phyloP scores from a whole-genome alignment of 2,113 vertebrate genomes.

The Haplochromis vanheusdeni region DNA sequence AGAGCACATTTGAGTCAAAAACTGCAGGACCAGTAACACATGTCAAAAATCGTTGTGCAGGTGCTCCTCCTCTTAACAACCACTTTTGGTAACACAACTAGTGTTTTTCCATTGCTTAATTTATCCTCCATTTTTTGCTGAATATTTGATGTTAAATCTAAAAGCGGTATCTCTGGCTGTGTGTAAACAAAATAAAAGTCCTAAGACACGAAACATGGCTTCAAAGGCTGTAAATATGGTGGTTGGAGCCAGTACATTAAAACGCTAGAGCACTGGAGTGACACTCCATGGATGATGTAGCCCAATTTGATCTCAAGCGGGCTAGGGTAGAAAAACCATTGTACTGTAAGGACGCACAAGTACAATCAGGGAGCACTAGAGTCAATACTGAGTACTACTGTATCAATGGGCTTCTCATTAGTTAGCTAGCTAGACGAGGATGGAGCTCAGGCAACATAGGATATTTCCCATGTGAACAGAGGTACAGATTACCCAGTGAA shows the following conservation, averaged over 20 bases:
- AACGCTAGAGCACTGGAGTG: background rate
- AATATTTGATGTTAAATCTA: background rate
- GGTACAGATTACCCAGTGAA: background rate
- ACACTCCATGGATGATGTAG: background rate
- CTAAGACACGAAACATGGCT: background rate
- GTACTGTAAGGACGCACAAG: background rate
- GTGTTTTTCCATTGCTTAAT: no score
- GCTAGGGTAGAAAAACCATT: background rate
- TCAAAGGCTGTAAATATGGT: background rate
- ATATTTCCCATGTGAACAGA: background rate
- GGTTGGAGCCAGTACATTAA: background rate
- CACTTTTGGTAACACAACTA: no score
- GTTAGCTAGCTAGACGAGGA: background rate
- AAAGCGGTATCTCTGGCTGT: background rate
- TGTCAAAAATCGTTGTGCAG: no score
- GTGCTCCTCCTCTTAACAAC: no score
- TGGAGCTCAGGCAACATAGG: background rate
- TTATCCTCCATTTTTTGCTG: background rate
- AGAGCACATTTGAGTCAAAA: background rate
- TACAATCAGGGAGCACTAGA: background rate
- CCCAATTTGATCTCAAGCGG: background rate
- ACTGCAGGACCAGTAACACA: background rate
- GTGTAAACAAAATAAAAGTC: slow-evolving; percentile 19
- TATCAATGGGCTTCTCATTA: background rate
- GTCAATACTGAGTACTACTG: background rate